Evolutionary conservation across 2,113 vertebrate species (phyloP), one percentile per base, ranked within the genome.

Genomic region (Pelodiscus sinensis): DNA sequence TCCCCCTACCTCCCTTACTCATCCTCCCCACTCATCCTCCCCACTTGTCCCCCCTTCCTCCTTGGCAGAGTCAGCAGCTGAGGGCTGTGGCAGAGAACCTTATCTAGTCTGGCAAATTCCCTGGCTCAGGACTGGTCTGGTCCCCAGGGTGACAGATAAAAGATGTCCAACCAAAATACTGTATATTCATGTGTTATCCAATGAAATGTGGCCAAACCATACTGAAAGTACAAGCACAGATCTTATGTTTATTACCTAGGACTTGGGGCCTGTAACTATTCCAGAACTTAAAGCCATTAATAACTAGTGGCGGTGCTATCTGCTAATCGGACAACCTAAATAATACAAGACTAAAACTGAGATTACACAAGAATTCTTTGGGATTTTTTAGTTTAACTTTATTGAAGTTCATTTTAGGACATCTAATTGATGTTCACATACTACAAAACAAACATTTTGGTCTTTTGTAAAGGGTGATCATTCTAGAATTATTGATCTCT

Each of bases 211-310:
- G 29, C 38, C 54, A 94, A 92, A 95, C 0, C 15, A 78, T 85
- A 92, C 90, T 31, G 92, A 95, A 91, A 95, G 71, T 56, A 31
- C 84, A 95, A 94, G 94, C 95, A 94, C 0, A 96, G 95, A 97
- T 95, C 83, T 91, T 86, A 92, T 25, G 81, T 93, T 96, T 97
- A 97, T 97, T 95, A 96, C 78, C 90, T 97, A 95, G 94, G 94
- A 96, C 91, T 91, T 81, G 51, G 58, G 88, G 90, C 93, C 87
- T 96, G 86, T 82, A 97, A 97, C 93, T 97, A 98, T 97, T 97
- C 96, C 90, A 96, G 97, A 97, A 97, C 96, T 97, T 96, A 84
- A 89, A 91, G 94, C 97, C 97, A 98, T 98, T 98, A 98, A 98
- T 98, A 98, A 98, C 95, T 50, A 89, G 92, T 94, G 95, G 95